phyloP scores from a whole-genome alignment of 2,888 invertebrate species.

The Limulus polyphemus region DNA sequence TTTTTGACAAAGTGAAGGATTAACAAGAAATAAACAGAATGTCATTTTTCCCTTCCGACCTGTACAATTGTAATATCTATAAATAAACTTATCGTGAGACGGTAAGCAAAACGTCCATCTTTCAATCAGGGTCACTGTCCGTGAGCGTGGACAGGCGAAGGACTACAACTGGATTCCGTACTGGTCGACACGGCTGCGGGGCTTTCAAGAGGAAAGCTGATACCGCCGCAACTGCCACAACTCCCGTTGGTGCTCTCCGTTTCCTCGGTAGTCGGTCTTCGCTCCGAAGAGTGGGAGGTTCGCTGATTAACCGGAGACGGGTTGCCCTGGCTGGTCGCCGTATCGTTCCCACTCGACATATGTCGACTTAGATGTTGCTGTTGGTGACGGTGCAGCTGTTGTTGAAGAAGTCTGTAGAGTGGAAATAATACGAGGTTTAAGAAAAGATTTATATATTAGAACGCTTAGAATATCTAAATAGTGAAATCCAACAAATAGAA shows the following conservation, averaged over 20 bases:
- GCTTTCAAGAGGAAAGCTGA: background rate
- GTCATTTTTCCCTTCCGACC: too few relatives aligned
- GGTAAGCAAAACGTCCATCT: too few relatives aligned
- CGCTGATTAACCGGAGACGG: background rate
- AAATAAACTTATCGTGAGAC: too few relatives aligned
- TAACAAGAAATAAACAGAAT: too few relatives aligned
- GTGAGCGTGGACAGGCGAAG: background rate
- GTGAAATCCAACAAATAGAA: too few relatives aligned
- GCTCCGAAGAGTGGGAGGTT: background rate
- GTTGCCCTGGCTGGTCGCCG: background rate
- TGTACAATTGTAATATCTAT: too few relatives aligned
- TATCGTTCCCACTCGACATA: background rate
- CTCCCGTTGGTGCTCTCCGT: background rate
- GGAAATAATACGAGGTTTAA: background rate
- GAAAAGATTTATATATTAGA: too few relatives aligned
- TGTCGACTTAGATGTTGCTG: background rate
- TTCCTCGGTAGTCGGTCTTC: too few relatives aligned
- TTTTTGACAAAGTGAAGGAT: too few relatives aligned
- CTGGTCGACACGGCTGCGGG: conserved; percentile 2
- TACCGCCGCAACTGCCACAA: background rate
- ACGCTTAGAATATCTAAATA: too few relatives aligned
- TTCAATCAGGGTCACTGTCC: background rate
- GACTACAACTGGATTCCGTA: conserved; percentile 2
- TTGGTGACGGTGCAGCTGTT: background rate
- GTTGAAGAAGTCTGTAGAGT: background rate